Base-by-base conservation (phyloP, 2,888 invertebrate species). In the Sycophila texana region DNA sequence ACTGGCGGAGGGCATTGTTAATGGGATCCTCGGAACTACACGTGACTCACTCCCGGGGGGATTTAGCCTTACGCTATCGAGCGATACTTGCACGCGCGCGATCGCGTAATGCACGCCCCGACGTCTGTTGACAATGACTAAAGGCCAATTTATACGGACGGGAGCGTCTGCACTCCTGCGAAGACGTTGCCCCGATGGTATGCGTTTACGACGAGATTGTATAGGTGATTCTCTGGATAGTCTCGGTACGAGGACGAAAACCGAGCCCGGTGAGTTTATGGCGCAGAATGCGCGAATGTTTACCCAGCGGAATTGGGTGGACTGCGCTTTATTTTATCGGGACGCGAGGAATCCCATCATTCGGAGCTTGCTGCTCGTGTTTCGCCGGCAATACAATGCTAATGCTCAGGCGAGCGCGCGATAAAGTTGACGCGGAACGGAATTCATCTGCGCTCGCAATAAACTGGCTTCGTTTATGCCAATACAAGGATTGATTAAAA, bases 341-440 rank as follows among this genome's bases (percentile, higher is more conserved):
- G 39, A 30, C 30, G 30, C 2, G 30, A 20, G 53, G 30, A 53
- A 73, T 63, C 30, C 26, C 61, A 73, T 63, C 61, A 73, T 63
- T 47, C n/a, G 39, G 16, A 30, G 30, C 39, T 60, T 18, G 3
- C 13, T 30, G n/a, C 39, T 39, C 51, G 60, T 61, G 61, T 53
- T 63, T 30, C 53, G 61, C 61, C 30, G 60, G 39, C 72, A 61
- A 73, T 63, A 73, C 72, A 53, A 73, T 61, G 73, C 73, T 63
- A 63, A 53, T 73, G 65, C 47, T 13, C 16, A 10, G 18, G n/a
- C 55, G 18, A 47, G 10, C 5, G 22, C n/a, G 18, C 12, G 73
- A 74, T 74, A 74, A 74, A 74, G 49, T 30, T 16, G 39, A 30
- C 20, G 39, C 47, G 18, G 0, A 4, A 55, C 5, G 47, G 53